Evolutionary conservation across 2,113 vertebrate genomes (phyloP), one percentile per base, ranked within the genome.

Genomic region (Synodontis membranacea): DNA sequence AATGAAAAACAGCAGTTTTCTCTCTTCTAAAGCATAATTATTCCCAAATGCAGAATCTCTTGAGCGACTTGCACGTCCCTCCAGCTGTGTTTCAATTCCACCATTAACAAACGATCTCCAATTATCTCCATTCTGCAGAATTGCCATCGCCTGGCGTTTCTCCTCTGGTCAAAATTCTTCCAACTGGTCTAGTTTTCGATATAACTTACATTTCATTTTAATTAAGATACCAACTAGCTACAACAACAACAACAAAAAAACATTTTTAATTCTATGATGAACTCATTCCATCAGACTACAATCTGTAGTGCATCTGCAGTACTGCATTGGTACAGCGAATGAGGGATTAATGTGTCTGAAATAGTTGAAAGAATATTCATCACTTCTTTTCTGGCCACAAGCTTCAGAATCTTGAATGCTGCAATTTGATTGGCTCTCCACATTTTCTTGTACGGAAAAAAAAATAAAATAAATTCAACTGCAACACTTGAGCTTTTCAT

Each of bases 31-130:
- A 34, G n/a, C 66, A 31, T 93, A 93, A 93, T 93, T 87, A 86
- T 75, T 93, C 89, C 91, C 92, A 93, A 91, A 93, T 94, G 93
- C 87, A 87, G 79, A 88, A 86, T 66, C 58, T 62, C 46, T 39
- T 58, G 56, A 37, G 42, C 7, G 34, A 42, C 15, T 21, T 25
- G 64, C 66, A 70, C n/a, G 37, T 83, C 81, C 80, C 39, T n/a
- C 81, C 82, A 31, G 5, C n/a, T 52, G 31, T 34, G 44, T 28
- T 39, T 58, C 52, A 23, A 58, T 80, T 15, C 52, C 78, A 58
- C 34, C 52, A 14, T 25, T 80, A 28, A 80, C 31, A 54, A 48
- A 79, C 21, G 0, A 58, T 0, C 78, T 42, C 52, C 78, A 58
- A 58, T 80, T 42, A 58, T 42, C 78, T 80, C 4, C 44, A 11